Evolutionary conservation across 2,113 vertebrate genomes (phyloP).

Genomic region (Trogon melanurus): DNA sequence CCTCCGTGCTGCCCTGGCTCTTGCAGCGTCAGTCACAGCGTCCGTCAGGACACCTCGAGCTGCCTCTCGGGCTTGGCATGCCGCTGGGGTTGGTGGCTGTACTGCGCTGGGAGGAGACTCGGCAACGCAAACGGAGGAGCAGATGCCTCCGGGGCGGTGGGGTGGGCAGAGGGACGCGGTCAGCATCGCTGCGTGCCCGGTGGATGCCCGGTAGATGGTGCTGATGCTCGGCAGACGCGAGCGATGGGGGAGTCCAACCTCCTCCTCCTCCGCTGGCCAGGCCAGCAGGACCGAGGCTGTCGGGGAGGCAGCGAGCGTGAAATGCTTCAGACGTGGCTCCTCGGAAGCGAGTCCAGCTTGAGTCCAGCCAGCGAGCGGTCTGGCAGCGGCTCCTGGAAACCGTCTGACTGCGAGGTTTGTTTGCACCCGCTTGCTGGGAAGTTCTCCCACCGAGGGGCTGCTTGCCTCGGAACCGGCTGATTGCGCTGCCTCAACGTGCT

Average conservation of each 20-base stretch:
- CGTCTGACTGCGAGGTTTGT: background rate
- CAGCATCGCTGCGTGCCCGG: background rate
- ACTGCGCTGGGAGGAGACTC: background rate
- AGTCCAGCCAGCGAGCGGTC: accelerated
- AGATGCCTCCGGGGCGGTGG: background rate
- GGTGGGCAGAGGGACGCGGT: background rate
- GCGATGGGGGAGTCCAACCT: background rate
- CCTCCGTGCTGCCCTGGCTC: background rate
- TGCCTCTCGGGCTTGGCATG: background rate
- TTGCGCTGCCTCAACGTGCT: background rate
- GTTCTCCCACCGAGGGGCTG: background rate
- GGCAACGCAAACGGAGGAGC: background rate
- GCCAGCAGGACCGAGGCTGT: background rate
- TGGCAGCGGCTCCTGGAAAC: background rate
- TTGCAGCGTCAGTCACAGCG: background rate
- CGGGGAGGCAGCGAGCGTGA: background rate
- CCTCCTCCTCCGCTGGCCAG: background rate
- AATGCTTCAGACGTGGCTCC: background rate
- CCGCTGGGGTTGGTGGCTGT: background rate
- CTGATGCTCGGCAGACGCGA: background rate
- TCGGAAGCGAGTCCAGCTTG: background rate
- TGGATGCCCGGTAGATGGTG: conserved; percentile 31
- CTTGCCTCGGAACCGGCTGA: accelerated
- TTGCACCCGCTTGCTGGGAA: background rate
- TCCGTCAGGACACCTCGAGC: background rate